These are phyloP conservation scores for Habrosyne pyritoides DNA, from an alignment of 2,888 invertebrate species.

Conservation along the genomic window DNA sequence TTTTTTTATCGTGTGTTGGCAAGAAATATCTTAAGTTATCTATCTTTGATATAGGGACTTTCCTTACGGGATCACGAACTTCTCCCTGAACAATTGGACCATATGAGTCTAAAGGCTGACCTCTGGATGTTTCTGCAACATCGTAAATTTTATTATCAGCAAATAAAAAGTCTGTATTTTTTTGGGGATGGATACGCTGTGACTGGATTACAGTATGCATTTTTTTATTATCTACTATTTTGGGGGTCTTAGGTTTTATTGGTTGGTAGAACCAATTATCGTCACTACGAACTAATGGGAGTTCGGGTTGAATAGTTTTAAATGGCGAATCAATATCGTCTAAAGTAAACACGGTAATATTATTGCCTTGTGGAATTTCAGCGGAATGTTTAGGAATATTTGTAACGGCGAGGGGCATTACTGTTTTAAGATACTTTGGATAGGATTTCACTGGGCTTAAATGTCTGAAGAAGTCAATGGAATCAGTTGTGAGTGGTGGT, in stretches of 20 bases:
- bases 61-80: constrained; percentile 36
- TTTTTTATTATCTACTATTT: constrained; percentile 20
- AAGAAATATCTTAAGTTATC: constrained; percentile 52
- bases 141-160: constrained; percentile 31
- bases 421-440: constrained; percentile 51
- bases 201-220: constrained; percentile 25
- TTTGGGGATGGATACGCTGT: constrained; percentile 28
- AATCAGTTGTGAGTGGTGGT: constrained; percentile 48
- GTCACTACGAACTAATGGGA: constrained; percentile 28
- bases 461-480: constrained; percentile 52
- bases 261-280: constrained; percentile 29
- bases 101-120: background rate
- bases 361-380: constrained; percentile 32
- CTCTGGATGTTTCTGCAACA: background rate
- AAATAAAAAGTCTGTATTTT: constrained; percentile 35
- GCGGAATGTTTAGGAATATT: constrained; percentile 20
- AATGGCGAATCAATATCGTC: constrained; percentile 48
- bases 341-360: constrained; percentile 56
- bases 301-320: constrained; percentile 49
- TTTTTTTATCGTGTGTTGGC: constrained; percentile 45
- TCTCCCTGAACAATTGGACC: background rate
- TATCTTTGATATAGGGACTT: constrained; percentile 45
- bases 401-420: constrained; percentile 27
- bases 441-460: constrained; percentile 51
- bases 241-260: constrained; percentile 14